Evolutionary conservation across 2,888 invertebrate genomes (phyloP).

Genomic region (Caenorhabditis auriculariae): DNA sequence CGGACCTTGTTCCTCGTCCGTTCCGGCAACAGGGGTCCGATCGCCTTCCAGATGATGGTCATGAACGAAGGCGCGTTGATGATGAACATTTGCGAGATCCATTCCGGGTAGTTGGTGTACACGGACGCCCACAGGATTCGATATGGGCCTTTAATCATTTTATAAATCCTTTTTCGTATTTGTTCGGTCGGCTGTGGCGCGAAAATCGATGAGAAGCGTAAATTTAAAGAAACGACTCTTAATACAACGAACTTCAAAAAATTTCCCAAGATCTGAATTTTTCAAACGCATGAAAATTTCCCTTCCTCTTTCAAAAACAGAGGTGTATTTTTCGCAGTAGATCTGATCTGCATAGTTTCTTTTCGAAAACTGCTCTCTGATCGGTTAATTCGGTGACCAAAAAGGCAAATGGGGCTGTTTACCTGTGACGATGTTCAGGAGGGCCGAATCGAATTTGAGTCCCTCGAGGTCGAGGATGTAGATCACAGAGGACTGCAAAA

Average conservation of each 20-base stretch:
- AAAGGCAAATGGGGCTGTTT: neutral
- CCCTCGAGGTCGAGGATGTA: slow-evolving; percentile 55
- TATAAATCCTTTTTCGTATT: too few relatives aligned
- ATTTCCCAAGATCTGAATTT: too few relatives aligned
- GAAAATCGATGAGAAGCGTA: too few relatives aligned
- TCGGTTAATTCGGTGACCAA: too few relatives aligned
- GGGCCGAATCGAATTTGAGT: slow-evolving; percentile 46
- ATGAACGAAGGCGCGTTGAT: slow-evolving; percentile 54
- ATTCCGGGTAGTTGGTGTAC: slow-evolving; percentile 54
- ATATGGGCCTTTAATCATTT: slow-evolving; percentile 55
- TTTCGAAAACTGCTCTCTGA: too few relatives aligned
- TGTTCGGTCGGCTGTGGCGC: too few relatives aligned
- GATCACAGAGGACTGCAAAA: slow-evolving; percentile 30
- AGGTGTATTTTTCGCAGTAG: too few relatives aligned
- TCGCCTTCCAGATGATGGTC: slow-evolving; percentile 50
- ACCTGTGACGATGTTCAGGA: slow-evolving; percentile 49
- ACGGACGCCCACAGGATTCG: slow-evolving; percentile 53
- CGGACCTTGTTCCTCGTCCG: slow-evolving; percentile 48
- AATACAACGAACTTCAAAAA: too few relatives aligned
- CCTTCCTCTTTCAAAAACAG: too few relatives aligned
- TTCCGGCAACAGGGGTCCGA: slow-evolving; percentile 51
- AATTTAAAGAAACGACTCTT: too few relatives aligned
- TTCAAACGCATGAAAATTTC: too few relatives aligned
- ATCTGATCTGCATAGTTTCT: too few relatives aligned
- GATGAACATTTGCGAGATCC: slow-evolving; percentile 46